These are phyloP conservation scores for Yoshiicerus persimilis DNA, from an alignment of 1,140 invertebrate genomes.

Conservation along the genomic window DNA sequence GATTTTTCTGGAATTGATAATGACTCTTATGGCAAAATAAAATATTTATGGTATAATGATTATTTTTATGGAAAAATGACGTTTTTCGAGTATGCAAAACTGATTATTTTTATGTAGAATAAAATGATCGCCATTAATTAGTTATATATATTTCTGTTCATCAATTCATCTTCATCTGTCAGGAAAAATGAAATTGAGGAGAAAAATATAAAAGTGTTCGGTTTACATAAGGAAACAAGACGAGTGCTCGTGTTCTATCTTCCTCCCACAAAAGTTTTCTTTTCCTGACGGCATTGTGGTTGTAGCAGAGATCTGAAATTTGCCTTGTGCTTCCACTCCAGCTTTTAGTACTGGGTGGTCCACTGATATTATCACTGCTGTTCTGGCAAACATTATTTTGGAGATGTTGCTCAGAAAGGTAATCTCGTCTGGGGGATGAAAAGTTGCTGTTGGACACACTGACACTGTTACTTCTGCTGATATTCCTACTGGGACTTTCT, in stretches of 20 bases:
- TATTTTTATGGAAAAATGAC: no score
- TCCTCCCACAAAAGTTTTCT: constrained; percentile 40
- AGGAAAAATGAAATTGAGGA: neutral
- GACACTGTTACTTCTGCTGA: constrained; percentile 23
- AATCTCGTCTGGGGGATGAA: constrained; percentile 20
- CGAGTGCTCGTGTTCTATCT: constrained; percentile 5
- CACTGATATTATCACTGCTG: neutral
- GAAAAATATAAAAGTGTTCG: neutral
- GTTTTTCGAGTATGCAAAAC: no score
- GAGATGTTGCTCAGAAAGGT: neutral
- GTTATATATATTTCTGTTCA: neutral
- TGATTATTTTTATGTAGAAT: no score
- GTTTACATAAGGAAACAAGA: constrained; percentile 33
- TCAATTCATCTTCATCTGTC: neutral
- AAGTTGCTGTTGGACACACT: neutral
- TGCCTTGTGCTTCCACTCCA: constrained; percentile 24
- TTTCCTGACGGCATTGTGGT: neutral
- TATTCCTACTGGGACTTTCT: constrained; percentile 24
- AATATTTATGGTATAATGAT: no score
- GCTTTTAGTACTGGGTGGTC: neutral
- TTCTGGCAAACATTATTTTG: neutral
- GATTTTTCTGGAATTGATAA: no score
- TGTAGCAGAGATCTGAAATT: constrained; percentile 42
- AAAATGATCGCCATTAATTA: no score
- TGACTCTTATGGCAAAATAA: no score